Evolutionary conservation across 2,888 invertebrate genomes (phyloP).

Genomic region (Baccha elongata): DNA sequence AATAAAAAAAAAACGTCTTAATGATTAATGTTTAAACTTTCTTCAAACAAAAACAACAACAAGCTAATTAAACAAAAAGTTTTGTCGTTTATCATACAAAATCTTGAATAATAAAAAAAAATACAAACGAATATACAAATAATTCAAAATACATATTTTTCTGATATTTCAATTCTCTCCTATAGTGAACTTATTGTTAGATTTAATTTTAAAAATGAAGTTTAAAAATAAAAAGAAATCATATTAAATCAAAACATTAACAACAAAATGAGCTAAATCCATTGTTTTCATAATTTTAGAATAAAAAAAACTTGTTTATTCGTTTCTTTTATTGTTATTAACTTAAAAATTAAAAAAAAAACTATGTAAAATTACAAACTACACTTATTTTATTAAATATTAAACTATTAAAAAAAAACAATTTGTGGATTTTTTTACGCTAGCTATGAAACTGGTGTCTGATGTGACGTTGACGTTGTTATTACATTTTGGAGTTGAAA

Average conservation of each 20-base stretch:
- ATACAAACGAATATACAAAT: conserved; percentile 22
- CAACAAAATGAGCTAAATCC: conserved; percentile 53
- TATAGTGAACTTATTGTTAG: conserved; percentile 62
- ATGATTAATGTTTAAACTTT: conserved; percentile 57
- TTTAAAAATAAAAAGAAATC: conserved; percentile 29
- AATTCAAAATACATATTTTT: conserved; percentile 61
- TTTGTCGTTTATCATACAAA: conserved; percentile 62
- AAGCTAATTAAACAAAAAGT: conserved; percentile 22
- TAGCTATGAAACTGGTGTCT: too few species aligned
- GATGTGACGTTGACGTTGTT: too few species aligned
- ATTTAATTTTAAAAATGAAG: conserved; percentile 62
- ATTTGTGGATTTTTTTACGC: neutral
- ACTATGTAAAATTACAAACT: conserved; percentile 69
- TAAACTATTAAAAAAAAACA: conserved; percentile 66
- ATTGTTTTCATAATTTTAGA: conserved; percentile 70
- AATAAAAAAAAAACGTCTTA: conserved; percentile 22
- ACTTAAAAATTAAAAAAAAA: conserved; percentile 58
- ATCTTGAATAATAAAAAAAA: neutral
- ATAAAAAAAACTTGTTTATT: conserved; percentile 62
- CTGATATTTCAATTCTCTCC: conserved; percentile 71
- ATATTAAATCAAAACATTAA: conserved; percentile 46
- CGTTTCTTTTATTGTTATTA: conserved; percentile 71
- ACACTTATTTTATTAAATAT: conserved; percentile 74
- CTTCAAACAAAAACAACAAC: conserved; percentile 16
- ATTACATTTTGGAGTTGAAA: too few species aligned